Evolutionary conservation across 2,113 vertebrate species (phyloP).

Genomic region (Cygnus buccinator): DNA sequence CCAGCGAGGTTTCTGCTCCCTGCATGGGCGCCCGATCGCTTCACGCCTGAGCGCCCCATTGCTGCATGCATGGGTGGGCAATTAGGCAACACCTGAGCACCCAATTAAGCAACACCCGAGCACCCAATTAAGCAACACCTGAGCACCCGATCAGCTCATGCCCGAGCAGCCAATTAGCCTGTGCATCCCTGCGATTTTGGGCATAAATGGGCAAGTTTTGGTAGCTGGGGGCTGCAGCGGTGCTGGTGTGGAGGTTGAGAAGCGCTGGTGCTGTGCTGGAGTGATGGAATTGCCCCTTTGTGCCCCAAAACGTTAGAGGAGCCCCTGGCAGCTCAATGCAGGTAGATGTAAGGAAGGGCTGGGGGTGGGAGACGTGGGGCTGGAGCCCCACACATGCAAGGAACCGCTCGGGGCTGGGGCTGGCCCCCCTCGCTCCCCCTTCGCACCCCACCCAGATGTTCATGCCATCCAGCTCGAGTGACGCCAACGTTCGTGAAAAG

Average conservation of each 20-base stretch:
- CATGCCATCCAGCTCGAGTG: background rate
- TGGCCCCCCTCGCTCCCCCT: background rate
- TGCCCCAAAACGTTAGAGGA: background rate
- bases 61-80: background rate
- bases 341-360: background rate
- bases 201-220: background rate
- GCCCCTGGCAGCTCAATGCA: accelerated
- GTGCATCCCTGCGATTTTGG: background rate
- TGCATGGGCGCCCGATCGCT: background rate
- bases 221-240: background rate
- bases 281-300: background rate
- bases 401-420: too few relatives aligned
- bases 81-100: background rate
- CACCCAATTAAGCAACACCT: background rate
- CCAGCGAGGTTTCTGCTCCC: background rate
- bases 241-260: background rate
- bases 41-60: background rate
- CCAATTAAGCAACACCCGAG: background rate
- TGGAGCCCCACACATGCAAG: background rate
- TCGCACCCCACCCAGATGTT: background rate
- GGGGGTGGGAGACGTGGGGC: background rate
- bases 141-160: background rate
- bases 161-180: background rate
- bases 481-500: background rate
- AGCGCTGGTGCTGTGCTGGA: background rate